These are phyloP conservation scores for Pristiophorus japonicus DNA, from an alignment of 2,113 vertebrate genomes.

Conservation along the genomic window DNA sequence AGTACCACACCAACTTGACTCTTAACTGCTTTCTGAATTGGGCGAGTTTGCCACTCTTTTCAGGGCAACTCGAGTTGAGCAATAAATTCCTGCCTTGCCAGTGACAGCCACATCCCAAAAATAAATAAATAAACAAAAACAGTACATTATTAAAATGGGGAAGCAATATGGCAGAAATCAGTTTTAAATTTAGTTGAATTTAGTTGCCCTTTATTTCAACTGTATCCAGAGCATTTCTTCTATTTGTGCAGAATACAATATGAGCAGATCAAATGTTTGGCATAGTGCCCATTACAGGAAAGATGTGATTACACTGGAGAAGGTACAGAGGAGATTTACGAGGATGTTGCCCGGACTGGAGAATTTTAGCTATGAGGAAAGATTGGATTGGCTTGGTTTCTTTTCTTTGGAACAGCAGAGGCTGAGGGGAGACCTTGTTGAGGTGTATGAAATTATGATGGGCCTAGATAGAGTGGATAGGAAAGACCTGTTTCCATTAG, in stretches of 20 bases:
- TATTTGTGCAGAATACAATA: neutral
- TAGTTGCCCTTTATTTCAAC: neutral
- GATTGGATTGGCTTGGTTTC: no score
- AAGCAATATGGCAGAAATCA: neutral
- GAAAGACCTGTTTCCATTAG: no score
- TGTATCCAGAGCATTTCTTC: neutral
- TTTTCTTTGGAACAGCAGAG: no score
- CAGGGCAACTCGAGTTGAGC: neutral
- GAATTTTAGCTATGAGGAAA: no score
- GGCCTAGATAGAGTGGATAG: no score
- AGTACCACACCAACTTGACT: neutral
- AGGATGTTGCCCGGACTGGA: no score
- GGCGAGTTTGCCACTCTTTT: neutral
- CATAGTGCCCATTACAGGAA: no score
- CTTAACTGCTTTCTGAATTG: neutral
- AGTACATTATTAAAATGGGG: neutral
- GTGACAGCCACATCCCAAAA: neutral
- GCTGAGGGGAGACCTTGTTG: no score
- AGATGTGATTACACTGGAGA: no score
- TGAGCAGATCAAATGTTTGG: neutral
- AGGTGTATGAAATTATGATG: no score
- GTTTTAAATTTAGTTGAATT: neutral
- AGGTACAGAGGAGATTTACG: no score
- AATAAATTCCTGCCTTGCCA: neutral
- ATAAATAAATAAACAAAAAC: neutral